Evolutionary conservation across 2,113 vertebrate species (phyloP).

Genomic region (Nansenia antarctica): DNA sequence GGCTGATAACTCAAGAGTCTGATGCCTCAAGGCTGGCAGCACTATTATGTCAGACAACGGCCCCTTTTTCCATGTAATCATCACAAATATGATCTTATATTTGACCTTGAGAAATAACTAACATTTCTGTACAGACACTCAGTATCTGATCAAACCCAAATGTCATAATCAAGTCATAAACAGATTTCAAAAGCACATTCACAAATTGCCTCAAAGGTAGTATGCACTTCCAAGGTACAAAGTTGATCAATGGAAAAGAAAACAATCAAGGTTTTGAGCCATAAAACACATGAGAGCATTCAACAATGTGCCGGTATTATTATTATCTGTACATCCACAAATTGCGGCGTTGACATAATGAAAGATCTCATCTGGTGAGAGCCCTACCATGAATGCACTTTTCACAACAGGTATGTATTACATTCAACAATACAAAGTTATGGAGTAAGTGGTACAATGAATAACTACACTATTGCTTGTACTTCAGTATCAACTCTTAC

Average conservation of each 20-base stretch:
- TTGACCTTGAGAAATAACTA: conserved; percentile 37
- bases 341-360: neutral
- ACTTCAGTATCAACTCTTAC: no score
- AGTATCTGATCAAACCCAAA: no score
- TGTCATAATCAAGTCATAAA: neutral
- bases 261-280: no score
- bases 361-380: neutral
- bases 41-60: conserved; percentile 47
- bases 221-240: no score
- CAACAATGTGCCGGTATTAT: neutral
- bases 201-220: conserved; percentile 6
- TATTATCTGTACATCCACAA: neutral
- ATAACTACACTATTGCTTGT: no score
- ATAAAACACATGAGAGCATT: no score
- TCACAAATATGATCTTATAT: conserved; percentile 25
- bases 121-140: neutral
- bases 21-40: conserved; percentile 46
- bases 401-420: no score
- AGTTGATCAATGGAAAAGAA: no score
- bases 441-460: no score
- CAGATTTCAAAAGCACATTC: neutral
- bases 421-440: no score
- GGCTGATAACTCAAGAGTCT: conserved; percentile 58
- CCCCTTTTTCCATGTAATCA: conserved; percentile 47
- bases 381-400: neutral